Base-by-base conservation (phyloP, 2,797 vertebrate genomes). In the Acanthurus lineatus region DNA sequence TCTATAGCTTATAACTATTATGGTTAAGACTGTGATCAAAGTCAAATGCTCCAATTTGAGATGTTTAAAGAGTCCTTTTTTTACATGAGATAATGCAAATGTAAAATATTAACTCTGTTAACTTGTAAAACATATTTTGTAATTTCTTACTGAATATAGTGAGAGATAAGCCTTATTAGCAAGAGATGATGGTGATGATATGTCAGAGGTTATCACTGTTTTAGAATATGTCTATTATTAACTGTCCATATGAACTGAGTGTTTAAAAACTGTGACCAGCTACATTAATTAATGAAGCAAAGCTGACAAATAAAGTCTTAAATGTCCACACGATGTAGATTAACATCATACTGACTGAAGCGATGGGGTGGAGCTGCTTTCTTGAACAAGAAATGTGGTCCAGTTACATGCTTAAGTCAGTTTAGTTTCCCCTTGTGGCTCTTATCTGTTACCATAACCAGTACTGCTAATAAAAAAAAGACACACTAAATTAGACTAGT, bases 271-370 rank as follows among this genome's bases (percentile, higher is more conserved):
- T 10, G 15, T 7, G 3, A 1, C 14, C 17, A 51, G 52, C 25
- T 48, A 48, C 28, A 35, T 7, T 60, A 62, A 77, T 20, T 77
- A 14, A 79, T 88, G 59, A 67, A 69, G 62, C 53, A 53, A 62
- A 63, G 51, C 51, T 63, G 68, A 78, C 57, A 73, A 87, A 82
- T 44, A 74, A 32, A 69, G 56, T 48, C 2, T 77, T 74, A 78
- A 89, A 87, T 88, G 79, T 64, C 70, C 82, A 65, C 58, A 63
- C 53, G 63, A 44, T 51, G 53, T 22, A 68, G 77, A 77, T 77
- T 77, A 70, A 54, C 69, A 69, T 6, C 1, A 51, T 73, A 57
- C 44, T 35, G 32, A 61, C 15, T 77, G 25, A 59, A 64, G 59
- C 42, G 48, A 60, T n/a, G 17, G 20, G 2, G 10, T 38, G 58